These are phyloP conservation scores for Zaprionus gabonicus DNA, from an alignment of 1,140 invertebrate genomes.

Conservation along the genomic window DNA sequence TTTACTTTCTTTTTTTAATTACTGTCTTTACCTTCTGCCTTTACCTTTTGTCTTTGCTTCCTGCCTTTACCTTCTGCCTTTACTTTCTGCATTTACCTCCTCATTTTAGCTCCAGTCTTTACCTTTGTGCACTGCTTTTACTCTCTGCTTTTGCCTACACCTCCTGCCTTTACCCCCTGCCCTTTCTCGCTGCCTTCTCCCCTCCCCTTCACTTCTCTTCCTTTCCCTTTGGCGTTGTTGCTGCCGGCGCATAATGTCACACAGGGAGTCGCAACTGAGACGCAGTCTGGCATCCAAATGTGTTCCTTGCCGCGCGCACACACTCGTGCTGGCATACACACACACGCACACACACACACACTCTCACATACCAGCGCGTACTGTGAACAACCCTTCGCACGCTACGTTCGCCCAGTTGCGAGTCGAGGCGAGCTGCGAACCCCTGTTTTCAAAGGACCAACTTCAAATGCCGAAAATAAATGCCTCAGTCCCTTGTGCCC, in stretches of 20 bases:
- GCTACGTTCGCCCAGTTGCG: constrained; percentile 54
- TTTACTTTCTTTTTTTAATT: too few relatives aligned
- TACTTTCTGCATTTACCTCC: too few relatives aligned
- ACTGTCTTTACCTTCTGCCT: too few relatives aligned
- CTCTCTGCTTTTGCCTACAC: neutral
- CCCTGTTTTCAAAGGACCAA: constrained; percentile 80
- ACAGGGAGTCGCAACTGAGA: constrained; percentile 65
- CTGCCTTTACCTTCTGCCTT: too few relatives aligned
- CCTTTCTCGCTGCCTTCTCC: neutral
- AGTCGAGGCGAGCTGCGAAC: constrained; percentile 45
- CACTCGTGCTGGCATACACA: constrained; percentile 1
- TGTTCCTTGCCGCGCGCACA: constrained; percentile 61
- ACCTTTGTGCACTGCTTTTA: neutral
- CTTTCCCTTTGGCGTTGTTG: neutral
- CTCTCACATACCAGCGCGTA: neutral
- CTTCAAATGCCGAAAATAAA: constrained; percentile 83
- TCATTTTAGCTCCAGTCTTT: too few relatives aligned
- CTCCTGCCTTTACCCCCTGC: neutral
- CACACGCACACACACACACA: constrained; percentile 7
- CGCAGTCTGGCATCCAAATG: constrained; percentile 81
- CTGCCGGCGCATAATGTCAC: constrained; percentile 65
- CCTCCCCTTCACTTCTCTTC: neutral
- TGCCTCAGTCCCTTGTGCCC: constrained; percentile 52
- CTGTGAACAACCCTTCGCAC: constrained; percentile 65
- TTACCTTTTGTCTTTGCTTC: too few relatives aligned